Percentiles rank a stretch among this genome's conserved stretches.
These are phyloP conservation scores for Cephalopterus ornatus DNA, from an alignment of 2,113 vertebrate species.

Conservation along the genomic window DNA sequence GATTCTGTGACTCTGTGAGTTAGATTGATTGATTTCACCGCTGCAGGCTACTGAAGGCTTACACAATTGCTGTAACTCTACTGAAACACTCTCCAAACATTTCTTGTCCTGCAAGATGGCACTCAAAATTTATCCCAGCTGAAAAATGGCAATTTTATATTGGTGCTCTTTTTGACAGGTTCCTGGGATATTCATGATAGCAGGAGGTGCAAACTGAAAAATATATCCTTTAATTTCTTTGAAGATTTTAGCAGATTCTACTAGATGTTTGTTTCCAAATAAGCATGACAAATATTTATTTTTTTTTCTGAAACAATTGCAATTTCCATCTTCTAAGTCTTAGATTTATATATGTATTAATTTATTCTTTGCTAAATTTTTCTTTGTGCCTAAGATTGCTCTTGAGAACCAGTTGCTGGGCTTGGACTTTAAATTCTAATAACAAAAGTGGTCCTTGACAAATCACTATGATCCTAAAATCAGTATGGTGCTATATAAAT, in stretches of 20 bases:
- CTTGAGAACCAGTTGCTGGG: background rate
- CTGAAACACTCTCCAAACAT: background rate
- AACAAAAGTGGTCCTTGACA: background rate
- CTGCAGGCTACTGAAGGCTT: background rate
- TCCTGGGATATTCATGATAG: background rate
- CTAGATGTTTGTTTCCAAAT: background rate
- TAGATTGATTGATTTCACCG: background rate
- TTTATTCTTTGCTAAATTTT: background rate
- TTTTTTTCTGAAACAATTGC: background rate
- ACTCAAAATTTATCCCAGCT: background rate
- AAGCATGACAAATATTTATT: background rate
- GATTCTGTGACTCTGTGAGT: background rate
- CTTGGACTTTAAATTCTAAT: background rate
- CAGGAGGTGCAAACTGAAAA: background rate
- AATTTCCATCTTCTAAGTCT: background rate
- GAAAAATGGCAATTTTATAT: background rate
- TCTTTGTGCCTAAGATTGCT: background rate
- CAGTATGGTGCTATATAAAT: background rate
- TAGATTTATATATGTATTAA: background rate
- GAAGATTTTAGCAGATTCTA: background rate
- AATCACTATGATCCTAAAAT: background rate
- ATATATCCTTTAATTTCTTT: background rate
- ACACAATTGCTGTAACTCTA: background rate
- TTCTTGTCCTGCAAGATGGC: background rate
- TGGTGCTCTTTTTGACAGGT: background rate